A percentile compares a stretch with the other conserved stretches of the same genome.
Evolutionary conservation across 2,113 vertebrate species (phyloP).

Genomic region (Cercopithecus mona): DNA sequence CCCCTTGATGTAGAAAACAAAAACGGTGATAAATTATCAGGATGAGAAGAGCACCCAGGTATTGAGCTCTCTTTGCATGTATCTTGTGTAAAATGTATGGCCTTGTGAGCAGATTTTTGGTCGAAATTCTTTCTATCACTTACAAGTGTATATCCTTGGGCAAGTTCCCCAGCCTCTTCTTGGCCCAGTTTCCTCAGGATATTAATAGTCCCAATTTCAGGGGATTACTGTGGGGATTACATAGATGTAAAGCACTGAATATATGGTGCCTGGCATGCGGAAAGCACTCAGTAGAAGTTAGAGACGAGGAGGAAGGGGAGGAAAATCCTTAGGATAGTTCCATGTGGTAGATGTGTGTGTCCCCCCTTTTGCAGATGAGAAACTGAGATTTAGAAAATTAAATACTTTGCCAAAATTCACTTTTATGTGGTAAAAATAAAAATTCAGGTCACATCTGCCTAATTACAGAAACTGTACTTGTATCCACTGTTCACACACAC

Average conservation of each 20-base stretch:
- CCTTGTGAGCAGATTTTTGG: neutral
- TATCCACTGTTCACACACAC: neutral
- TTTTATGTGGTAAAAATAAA: neutral
- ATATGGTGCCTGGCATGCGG: rapidly evolving
- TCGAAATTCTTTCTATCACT: neutral
- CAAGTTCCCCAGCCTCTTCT: neutral
- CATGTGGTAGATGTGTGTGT: neutral
- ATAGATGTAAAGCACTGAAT: neutral
- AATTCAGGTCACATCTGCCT: neutral
- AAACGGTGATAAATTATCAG: neutral
- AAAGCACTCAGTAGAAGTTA: neutral
- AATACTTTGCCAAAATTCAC: neutral
- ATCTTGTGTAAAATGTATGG: neutral
- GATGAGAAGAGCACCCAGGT: neutral
- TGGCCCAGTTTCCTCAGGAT: neutral
- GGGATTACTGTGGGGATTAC: neutral
- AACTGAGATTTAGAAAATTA: neutral
- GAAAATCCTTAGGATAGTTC: neutral
- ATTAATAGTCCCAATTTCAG: neutral
- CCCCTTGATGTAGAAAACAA: neutral
- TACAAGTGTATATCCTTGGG: neutral
- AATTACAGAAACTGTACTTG: neutral
- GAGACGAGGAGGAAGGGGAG: neutral
- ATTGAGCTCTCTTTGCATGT: neutral
- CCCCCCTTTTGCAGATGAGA: neutral